These are phyloP conservation scores for Melolontha melolontha DNA, from an alignment of 2,888 invertebrate species.

Conservation along the genomic window DNA sequence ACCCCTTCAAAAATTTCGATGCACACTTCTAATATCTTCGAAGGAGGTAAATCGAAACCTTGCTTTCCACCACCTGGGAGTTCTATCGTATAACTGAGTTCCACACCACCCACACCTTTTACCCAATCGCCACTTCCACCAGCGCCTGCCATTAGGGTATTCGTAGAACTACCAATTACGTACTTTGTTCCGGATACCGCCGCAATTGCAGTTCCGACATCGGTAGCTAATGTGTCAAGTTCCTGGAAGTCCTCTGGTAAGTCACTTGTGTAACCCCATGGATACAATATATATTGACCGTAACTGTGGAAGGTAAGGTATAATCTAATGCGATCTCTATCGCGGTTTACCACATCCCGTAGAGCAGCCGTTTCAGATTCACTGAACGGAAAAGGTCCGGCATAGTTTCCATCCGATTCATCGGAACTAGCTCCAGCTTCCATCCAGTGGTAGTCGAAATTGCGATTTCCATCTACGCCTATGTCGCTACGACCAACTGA, in stretches of 20 bases:
- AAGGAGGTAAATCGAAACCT: constrained; percentile 71
- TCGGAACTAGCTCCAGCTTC: constrained; percentile 58
- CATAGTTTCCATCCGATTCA: constrained; percentile 64
- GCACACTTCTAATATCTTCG: constrained; percentile 69
- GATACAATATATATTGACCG: constrained; percentile 75
- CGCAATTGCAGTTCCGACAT: constrained; percentile 64
- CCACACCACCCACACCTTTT: constrained; percentile 68
- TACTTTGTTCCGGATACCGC: constrained; percentile 56
- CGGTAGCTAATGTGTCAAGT: constrained; percentile 64
- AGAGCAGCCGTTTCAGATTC: constrained; percentile 69
- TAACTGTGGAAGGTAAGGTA: constrained; percentile 82
- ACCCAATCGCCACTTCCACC: constrained; percentile 79
- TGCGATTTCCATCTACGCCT: constrained; percentile 52
- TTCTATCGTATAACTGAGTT: constrained; percentile 74
- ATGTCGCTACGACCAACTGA: background rate
- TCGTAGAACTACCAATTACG: constrained; percentile 65
- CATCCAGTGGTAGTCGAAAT: constrained; percentile 77
- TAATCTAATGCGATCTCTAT: constrained; percentile 67
- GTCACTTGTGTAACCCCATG: constrained; percentile 73
- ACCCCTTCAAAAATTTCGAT: constrained; percentile 73
- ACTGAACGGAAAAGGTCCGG: constrained; percentile 65
- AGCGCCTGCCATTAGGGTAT: constrained; percentile 67
- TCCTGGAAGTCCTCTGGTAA: constrained; percentile 66
- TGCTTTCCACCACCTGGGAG: constrained; percentile 69
- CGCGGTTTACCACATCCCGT: constrained; percentile 75